These are phyloP conservation scores for Lymantria dispar DNA, from an alignment of 2,888 invertebrate species.

Conservation along the genomic window DNA sequence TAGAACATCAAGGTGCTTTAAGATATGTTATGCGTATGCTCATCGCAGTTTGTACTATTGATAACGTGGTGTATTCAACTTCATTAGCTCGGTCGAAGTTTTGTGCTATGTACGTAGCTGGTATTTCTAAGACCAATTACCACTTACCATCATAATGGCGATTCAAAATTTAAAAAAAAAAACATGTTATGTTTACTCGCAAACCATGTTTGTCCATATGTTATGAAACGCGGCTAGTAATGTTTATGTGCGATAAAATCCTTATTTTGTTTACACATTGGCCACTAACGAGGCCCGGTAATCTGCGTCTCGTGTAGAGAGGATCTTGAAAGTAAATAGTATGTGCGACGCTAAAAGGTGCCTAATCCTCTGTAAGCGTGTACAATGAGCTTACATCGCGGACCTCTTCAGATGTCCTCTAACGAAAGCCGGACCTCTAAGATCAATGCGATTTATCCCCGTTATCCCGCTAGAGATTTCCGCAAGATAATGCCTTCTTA, in stretches of 20 bases:
- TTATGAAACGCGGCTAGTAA: background rate
- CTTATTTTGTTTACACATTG: slow-evolving; percentile 42
- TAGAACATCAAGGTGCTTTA: no score
- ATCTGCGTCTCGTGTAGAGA: slow-evolving; percentile 48
- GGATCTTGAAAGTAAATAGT: slow-evolving; percentile 65
- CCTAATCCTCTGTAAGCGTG: slow-evolving; percentile 66
- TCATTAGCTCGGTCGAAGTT: no score
- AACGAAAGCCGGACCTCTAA: slow-evolving; percentile 59
- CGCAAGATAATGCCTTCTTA: slow-evolving; percentile 55
- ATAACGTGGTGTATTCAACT: no score
- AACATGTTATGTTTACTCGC: background rate
- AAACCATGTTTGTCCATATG: background rate
- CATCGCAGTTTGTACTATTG: no score
- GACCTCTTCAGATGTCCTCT: slow-evolving; percentile 60
- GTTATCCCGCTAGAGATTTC: slow-evolving; percentile 47
- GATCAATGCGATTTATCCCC: slow-evolving; percentile 69
- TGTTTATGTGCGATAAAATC: slow-evolving; percentile 15
- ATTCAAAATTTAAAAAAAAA: no score
- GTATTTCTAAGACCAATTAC: no score
- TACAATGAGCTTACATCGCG: slow-evolving; percentile 70
- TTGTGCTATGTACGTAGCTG: no score
- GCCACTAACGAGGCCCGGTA: slow-evolving; percentile 49
- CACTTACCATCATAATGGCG: no score
- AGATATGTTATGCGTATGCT: no score
- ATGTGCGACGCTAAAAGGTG: slow-evolving; percentile 69